Percentiles rank a stretch among this genome's conserved stretches.
Evolutionary conservation across 2,797 vertebrate genomes (phyloP).

Genomic region (Iguana delicatissima): DNA sequence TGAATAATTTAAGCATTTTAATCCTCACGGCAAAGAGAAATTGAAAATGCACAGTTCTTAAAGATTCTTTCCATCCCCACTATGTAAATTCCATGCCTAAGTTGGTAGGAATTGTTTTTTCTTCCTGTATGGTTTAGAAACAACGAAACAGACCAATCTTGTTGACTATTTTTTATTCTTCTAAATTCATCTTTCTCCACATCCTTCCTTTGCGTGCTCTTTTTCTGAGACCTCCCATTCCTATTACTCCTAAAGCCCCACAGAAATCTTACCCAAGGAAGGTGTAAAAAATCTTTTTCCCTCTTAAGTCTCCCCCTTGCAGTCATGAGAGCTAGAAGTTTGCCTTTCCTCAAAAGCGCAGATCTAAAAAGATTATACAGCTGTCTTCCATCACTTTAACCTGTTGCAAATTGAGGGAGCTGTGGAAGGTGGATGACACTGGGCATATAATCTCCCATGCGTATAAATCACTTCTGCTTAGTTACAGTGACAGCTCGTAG

Average conservation of each 20-base stretch:
- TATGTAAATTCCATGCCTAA: too few relatives aligned
- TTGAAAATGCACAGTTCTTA: too few relatives aligned
- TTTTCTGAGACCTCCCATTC: not conserved
- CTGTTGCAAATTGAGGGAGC: not conserved
- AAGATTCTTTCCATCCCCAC: too few relatives aligned
- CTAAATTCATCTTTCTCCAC: not conserved
- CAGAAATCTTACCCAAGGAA: not conserved
- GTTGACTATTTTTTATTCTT: not conserved
- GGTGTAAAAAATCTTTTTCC: not conserved
- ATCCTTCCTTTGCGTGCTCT: not conserved
- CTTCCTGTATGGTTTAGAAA: not conserved
- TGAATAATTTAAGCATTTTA: too few relatives aligned
- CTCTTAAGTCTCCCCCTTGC: not conserved
- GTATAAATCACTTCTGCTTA: not conserved
- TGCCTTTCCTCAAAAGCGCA: not conserved
- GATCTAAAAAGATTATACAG: not conserved
- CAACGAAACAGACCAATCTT: not conserved
- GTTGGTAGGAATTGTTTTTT: not conserved
- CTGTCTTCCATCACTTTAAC: not conserved
- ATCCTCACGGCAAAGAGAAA: too few relatives aligned
- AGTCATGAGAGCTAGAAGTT: not conserved
- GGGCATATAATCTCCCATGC: not conserved
- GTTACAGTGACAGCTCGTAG: not conserved
- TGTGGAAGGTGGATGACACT: not conserved
- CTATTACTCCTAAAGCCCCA: not conserved